A percentile compares a stretch with the other conserved stretches of the same genome.
Conservation (phyloP, 1,140 invertebrate species). For the Drosophila tropicalis region DNA sequence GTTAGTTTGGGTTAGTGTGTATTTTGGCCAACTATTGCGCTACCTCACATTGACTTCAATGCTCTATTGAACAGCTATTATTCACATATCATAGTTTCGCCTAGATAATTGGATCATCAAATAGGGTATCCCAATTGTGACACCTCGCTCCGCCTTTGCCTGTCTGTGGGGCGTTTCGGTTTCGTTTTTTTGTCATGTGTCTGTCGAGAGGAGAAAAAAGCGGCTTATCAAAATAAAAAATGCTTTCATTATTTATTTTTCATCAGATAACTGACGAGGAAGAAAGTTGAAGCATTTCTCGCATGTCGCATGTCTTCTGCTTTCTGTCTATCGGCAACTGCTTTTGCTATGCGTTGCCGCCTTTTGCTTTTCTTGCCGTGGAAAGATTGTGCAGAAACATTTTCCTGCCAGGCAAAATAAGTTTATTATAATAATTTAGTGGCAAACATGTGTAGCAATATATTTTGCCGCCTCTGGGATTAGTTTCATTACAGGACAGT, state of each 20-base stretch:
- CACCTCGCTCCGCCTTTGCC: neutral
- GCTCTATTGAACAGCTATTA: no score
- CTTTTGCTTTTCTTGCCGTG: constrained; percentile 50
- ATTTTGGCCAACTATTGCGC: no score
- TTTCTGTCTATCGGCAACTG: neutral
- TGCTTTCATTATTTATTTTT: constrained; percentile 81
- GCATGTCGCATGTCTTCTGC: constrained; percentile 26
- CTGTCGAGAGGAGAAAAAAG: constrained; percentile 50
- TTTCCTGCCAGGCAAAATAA: constrained; percentile 53
- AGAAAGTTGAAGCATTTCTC: constrained; percentile 19
- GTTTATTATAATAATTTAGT: constrained; percentile 81
- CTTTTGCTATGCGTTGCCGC: constrained; percentile 48
- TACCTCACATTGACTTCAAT: no score
- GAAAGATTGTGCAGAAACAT: constrained; percentile 13
- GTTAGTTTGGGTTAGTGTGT: no score
- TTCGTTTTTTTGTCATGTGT: constrained; percentile 21
- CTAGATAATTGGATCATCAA: neutral
- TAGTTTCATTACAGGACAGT: constrained; percentile 28
- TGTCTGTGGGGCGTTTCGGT: neutral
- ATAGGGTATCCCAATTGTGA: neutral
- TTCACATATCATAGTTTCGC: neutral
- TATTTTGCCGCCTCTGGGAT: constrained; percentile 29
- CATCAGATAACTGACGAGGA: constrained; percentile 61
- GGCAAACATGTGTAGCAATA: constrained; percentile 72
- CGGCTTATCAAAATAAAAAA: constrained; percentile 82